Conservation (phyloP, 2,888 invertebrate genomes). For the Diplazon laetatorius region DNA sequence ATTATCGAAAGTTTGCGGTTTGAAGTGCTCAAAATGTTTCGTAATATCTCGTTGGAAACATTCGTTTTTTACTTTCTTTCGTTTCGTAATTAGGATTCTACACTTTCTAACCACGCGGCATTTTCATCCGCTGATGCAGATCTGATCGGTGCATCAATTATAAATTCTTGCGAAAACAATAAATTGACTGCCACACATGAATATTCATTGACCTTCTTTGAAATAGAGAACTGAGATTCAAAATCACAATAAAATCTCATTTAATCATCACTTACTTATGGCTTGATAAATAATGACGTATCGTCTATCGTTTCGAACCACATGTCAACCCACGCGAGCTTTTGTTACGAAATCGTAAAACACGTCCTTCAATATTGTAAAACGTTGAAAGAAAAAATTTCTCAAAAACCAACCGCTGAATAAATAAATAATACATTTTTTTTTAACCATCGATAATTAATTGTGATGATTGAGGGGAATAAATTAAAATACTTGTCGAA, state of each 20-base stretch:
- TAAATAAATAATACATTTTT: not conserved
- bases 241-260: too few species aligned
- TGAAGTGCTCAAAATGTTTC: not conserved
- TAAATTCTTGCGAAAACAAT: conserved; percentile 15
- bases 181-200: conserved; percentile 19
- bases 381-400: conserved; percentile 10
- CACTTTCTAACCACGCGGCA: conserved; percentile 51
- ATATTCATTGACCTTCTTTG: too few species aligned
- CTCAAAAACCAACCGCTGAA: not conserved
- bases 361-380: not conserved
- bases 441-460: not conserved
- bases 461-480: too few species aligned
- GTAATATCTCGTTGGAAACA: conserved; percentile 8
- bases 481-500: too few species aligned
- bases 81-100: conserved; percentile 28
- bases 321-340: too few species aligned
- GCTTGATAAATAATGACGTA: too few species aligned
- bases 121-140: conserved; percentile 40
- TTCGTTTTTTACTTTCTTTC: conserved; percentile 42
- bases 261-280: too few species aligned
- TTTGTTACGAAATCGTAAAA: not conserved
- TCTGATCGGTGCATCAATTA: conserved; percentile 35
- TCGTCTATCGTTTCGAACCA: too few species aligned
- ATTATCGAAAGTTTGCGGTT: not conserved
- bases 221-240: too few species aligned